A percentile compares a stretch with the other conserved stretches of the same genome.
Conservation (phyloP, 2,113 vertebrate species). For the Hipposideros armiger region DNA sequence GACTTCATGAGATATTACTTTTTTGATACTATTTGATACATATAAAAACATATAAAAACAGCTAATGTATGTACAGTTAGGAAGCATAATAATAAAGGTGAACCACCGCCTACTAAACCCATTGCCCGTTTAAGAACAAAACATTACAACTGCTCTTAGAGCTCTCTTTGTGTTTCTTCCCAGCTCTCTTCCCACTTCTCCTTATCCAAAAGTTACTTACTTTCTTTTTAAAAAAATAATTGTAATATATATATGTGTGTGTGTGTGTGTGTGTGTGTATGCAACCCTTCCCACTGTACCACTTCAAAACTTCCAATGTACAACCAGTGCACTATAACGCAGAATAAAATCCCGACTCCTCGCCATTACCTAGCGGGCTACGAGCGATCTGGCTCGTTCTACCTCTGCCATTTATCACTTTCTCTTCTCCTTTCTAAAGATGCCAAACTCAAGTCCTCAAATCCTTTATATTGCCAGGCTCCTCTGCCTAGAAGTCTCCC, state of each 20-base stretch:
- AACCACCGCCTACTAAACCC: not conserved
- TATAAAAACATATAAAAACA: not conserved
- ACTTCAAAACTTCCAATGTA: not conserved
- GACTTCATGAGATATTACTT: not conserved
- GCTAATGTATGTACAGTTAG: not conserved
- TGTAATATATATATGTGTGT: not conserved
- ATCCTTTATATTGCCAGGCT: not conserved
- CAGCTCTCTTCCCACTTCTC: not conserved
- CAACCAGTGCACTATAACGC: not conserved
- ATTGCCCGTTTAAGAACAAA: not conserved
- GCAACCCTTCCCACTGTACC: not conserved
- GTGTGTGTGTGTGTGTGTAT: not conserved
- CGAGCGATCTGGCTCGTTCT: rapidly evolving
- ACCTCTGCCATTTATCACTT: not conserved
- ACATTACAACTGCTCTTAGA: not conserved
- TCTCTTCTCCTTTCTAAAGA: not conserved
- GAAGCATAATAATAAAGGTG: not conserved
- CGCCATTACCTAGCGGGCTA: not conserved
- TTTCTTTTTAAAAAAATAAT: not conserved
- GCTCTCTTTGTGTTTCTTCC: not conserved
- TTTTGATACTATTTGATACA: not conserved
- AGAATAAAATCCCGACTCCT: not conserved
- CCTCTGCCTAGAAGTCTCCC: not conserved
- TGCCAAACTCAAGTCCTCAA: not conserved
- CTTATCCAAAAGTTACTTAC: not conserved